Base-by-base conservation (phyloP, 2,888 invertebrate species). In the Drosophila demipolita region DNA sequence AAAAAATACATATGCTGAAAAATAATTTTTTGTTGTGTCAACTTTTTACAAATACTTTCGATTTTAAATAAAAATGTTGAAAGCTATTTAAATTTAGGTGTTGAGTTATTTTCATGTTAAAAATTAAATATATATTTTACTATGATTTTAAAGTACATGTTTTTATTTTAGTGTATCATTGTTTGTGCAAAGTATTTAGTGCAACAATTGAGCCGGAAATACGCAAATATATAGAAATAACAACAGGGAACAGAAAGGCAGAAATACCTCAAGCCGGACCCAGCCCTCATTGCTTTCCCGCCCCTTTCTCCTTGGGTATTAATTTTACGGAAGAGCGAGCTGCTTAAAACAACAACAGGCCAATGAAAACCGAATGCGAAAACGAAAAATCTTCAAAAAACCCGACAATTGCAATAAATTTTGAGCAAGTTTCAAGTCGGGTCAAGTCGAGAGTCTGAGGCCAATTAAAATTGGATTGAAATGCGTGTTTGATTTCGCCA, bases 171-270 rank as follows among this genome's bases (percentile, higher is more conserved):
- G 57, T 57, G 57, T 57, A 42, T 3, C 55, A 62, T 54, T 86
- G 79, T 78, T 83, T 83, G 83, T 70, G 72, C 65, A 82, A 78
- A 73, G 86, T 87, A 87, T 87, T 86, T 87, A 84, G 87, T 87
- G 89, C 75, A 85, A 73, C 89, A 86, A 90, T 90, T 86, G 89
- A 87, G 86, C 78, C 77, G 87, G 87, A 87, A 90, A 86, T 78
- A 76, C 35, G 79, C 58, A 68, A 71, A 61, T 35, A 67, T 11
- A 50, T 65, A 23, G 60, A 54, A 36, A 72, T 49, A 71, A 45
- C 57, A 59, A 55, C 26, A 38, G 42, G 62, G 20, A 63, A 73
- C 55, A 7, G 55, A 38, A 66, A 66, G 61, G 59, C 66, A 40
- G 54, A 38, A 66, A 35, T 61, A 78, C 78, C 73, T 78, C 62